A percentile compares a stretch with the other conserved stretches of the same genome.
These are phyloP conservation scores for Sinohyriopsis cumingii DNA, from an alignment of 2,888 invertebrate genomes.

Conservation along the genomic window DNA sequence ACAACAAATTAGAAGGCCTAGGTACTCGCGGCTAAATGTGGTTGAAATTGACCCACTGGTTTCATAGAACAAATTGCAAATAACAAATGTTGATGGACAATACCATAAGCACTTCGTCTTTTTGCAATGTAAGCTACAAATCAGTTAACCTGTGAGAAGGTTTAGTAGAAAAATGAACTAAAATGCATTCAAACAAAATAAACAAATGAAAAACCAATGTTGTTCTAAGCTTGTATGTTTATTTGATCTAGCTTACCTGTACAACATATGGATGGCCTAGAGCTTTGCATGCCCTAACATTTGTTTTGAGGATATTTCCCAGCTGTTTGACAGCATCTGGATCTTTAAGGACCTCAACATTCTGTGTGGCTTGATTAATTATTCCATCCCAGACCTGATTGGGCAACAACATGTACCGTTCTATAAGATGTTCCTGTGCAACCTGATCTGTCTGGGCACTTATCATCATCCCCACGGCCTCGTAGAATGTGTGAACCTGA, in stretches of 20 bases:
- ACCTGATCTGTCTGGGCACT: conserved; percentile 93
- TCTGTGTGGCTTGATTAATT: conserved; percentile 95
- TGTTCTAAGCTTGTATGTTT: neutral
- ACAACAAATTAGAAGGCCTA: too few species aligned
- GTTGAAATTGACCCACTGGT: too few species aligned
- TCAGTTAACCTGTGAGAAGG: too few species aligned
- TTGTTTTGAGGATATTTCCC: conserved; percentile 98
- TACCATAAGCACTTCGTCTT: too few species aligned
- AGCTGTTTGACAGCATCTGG: conserved; percentile 97
- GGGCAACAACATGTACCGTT: conserved; percentile 97
- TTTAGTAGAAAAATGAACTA: too few species aligned
- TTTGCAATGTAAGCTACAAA: too few species aligned
- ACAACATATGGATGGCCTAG: conserved; percentile 96
- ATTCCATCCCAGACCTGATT: conserved; percentile 99
- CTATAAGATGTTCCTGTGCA: conserved; percentile 94
- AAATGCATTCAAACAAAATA: neutral
- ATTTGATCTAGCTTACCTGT: conserved; percentile 72
- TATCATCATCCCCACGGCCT: conserved; percentile 99
- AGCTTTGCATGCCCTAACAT: conserved; percentile 98
- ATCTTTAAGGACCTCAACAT: conserved; percentile 96
- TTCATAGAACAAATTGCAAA: too few species aligned
- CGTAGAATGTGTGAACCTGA: conserved; percentile 95
- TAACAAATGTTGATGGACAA: too few species aligned
- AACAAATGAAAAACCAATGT: neutral
- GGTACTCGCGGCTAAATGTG: too few species aligned